Evolutionary conservation across 2,113 vertebrate species (phyloP), one percentile per base, ranked within the genome.

Genomic region (Centropus bengalensis): DNA sequence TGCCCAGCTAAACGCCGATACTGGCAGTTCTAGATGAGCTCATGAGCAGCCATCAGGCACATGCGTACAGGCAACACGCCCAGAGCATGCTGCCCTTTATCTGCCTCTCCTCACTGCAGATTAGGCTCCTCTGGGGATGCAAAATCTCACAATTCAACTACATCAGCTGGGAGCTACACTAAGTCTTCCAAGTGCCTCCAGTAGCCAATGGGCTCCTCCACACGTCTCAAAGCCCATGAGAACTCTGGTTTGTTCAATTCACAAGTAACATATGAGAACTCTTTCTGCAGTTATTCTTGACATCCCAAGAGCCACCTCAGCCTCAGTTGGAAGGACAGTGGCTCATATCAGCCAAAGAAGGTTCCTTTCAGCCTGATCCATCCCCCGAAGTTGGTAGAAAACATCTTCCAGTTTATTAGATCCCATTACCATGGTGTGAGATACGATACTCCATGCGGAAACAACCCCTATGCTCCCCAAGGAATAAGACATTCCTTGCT

Each of bases 1-100:
- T 95, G 67, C 84, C 85, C 87, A 80, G 87, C 47, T 91, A 95
- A 96, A 92, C 86, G 75, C 89, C 87, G 85, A 36, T 42, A 59
- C 58, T 93, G 86, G 91, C 67, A 70, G 71, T 62, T 75, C 84
- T 67, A 92, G 85, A 67, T 76, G 93, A 86, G 88, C 54, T 91
- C 58, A 71, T 4, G 66, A 93, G 66, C 74, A 79, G 38, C 47
- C 52, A 82, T 13, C 67, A 83, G 71, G 87, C 91, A 89, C 64
- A 42, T 15, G 70, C 59, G 77, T 80, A 69, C 63, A 83, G 87
- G 67, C 84, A 91, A 42, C 63, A 45, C 6, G 74, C 74, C 74
- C 87, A 86, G 81, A 82, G 84, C 77, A 75, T 45, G 26, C 62
- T 12, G 64, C 42, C 55, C 77, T 88, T 88, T 49, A 82, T 58